phyloP scores from a whole-genome alignment of 2,113 vertebrate genomes.

The Anarrhichthys ocellatus region DNA sequence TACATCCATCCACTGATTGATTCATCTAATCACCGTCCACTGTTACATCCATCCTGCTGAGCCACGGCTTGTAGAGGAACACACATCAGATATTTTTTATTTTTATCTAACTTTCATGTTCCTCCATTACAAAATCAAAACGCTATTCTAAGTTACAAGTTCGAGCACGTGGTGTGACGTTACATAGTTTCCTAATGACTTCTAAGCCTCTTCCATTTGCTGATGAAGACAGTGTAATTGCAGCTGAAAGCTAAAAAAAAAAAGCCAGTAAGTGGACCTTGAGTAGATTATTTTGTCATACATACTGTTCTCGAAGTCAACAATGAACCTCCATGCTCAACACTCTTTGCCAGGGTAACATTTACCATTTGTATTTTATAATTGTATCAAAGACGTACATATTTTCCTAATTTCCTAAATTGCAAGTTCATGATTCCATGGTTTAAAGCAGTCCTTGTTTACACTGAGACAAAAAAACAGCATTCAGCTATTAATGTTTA shows the following conservation, averaged over 20 bases:
- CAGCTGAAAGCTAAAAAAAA: neutral
- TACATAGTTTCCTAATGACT: neutral
- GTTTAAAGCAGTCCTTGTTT: neutral
- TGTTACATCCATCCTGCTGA: neutral
- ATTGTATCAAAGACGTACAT: neutral
- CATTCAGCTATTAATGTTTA: neutral
- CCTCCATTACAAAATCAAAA: neutral
- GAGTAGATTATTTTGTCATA: neutral
- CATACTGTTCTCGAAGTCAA: neutral
- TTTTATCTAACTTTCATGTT: neutral
- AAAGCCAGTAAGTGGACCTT: neutral
- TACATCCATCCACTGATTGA: conserved; percentile 16
- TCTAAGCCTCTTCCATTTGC: neutral
- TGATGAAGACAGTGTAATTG: neutral
- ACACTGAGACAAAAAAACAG: neutral
- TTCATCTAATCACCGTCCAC: conserved; percentile 1
- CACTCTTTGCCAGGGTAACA: neutral
- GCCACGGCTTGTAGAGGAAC: neutral
- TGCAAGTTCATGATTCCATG: neutral
- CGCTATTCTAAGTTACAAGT: neutral
- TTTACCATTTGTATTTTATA: neutral
- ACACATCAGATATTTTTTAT: neutral
- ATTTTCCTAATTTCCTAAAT: neutral
- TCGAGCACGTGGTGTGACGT: neutral
- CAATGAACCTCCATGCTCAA: neutral